These are phyloP conservation scores for Dorcus hopei DNA, from an alignment of 2,888 invertebrate species.

Conservation along the genomic window DNA sequence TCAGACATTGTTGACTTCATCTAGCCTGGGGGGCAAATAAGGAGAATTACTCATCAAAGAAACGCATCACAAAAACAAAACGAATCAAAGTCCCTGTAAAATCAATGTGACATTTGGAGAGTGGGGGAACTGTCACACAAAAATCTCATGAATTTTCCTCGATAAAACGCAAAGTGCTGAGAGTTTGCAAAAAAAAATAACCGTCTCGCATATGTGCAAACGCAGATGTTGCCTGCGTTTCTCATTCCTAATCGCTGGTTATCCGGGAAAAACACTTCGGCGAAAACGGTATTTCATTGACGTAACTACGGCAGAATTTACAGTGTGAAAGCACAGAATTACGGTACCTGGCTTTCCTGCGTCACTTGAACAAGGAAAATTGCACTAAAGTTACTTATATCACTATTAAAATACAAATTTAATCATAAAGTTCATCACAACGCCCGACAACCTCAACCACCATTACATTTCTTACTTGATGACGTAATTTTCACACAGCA, in stretches of 20 bases:
- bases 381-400: background rate
- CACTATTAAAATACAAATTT: constrained; percentile 3
- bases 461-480: constrained; percentile 38
- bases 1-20: constrained; percentile 65
- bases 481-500: constrained; percentile 36
- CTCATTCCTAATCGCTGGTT: too few species aligned
- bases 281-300: too few species aligned
- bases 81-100: constrained; percentile 13
- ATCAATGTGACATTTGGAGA: constrained; percentile 12
- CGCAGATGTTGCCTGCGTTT: too few species aligned
- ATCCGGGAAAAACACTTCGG: too few species aligned
- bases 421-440: constrained; percentile 29
- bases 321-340: too few species aligned
- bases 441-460: constrained; percentile 44
- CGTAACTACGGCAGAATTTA: too few species aligned
- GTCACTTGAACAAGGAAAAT: background rate
- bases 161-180: background rate
- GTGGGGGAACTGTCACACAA: background rate
- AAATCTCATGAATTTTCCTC: too few species aligned
- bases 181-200: too few species aligned
- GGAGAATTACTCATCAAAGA: constrained; percentile 6
- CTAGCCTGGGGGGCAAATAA: background rate
- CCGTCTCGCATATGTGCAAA: too few species aligned
- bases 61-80: background rate
- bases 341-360: too few species aligned